Percentiles rank a stretch among this genome's conserved stretches.
Evolutionary conservation across 2,797 vertebrate genomes (phyloP).

Genomic region (Benthosema pterotum): DNA sequence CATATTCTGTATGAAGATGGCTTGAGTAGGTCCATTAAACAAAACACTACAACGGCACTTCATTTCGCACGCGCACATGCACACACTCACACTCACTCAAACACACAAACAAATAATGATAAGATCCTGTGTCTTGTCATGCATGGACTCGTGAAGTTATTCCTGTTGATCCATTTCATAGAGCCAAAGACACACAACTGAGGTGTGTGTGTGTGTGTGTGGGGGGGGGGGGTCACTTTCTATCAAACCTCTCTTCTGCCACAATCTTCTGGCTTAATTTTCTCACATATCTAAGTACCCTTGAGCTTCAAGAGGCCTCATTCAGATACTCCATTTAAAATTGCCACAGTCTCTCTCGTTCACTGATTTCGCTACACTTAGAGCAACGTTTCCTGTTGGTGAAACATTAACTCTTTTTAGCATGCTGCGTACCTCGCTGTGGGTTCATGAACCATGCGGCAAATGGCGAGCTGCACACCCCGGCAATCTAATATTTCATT

Average conservation of each 20-base stretch:
- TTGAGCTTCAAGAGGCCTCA: slow-evolving; percentile 70
- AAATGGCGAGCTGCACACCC: slow-evolving; percentile 16
- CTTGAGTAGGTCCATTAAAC: slow-evolving; percentile 68
- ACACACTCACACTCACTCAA: no score
- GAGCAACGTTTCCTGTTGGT: slow-evolving; percentile 51
- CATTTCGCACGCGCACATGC: slow-evolving; percentile 45
- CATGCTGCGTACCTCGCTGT: slow-evolving; percentile 35
- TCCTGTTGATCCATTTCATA: slow-evolving; percentile 61
- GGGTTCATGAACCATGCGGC: slow-evolving; percentile 26
- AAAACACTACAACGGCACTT: slow-evolving; percentile 71
- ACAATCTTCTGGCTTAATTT: slow-evolving; percentile 71
- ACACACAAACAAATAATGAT: slow-evolving; percentile 23
- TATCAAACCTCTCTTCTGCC: slow-evolving; percentile 53
- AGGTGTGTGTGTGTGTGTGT: slow-evolving; percentile 56
- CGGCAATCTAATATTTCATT: slow-evolving; percentile 48
- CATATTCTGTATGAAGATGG: slow-evolving; percentile 42
- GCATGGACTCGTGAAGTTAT: slow-evolving; percentile 44
- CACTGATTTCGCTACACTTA: slow-evolving; percentile 63
- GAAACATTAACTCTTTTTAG: slow-evolving; percentile 26
- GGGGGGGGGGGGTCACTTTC: slow-evolving; percentile 64
- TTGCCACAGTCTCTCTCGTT: slow-evolving; percentile 61
- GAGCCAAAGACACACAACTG: slow-evolving; percentile 43
- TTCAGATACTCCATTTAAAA: slow-evolving; percentile 66
- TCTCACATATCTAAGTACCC: slow-evolving; percentile 66
- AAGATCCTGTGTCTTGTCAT: slow-evolving; percentile 39